phyloP scores from a whole-genome alignment of 2,797 vertebrate genomes.

The Meriones psammophilus region DNA sequence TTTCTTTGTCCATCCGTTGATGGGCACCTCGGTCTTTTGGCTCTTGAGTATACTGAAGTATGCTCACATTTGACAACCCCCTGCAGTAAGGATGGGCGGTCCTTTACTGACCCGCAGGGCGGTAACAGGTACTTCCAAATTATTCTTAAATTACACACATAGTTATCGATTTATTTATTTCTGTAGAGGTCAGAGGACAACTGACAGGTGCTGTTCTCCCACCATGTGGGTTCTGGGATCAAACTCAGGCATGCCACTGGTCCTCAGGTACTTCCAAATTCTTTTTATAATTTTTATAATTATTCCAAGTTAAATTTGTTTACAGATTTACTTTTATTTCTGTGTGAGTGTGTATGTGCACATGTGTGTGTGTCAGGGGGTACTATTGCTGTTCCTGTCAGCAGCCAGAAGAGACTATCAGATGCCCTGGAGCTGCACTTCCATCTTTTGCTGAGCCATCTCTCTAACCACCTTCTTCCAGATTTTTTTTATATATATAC shows the following conservation, averaged over 20 bases:
- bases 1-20: background rate
- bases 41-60: background rate
- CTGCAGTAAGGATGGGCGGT: background rate
- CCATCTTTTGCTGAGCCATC: background rate
- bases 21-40: background rate
- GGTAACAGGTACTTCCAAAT: background rate
- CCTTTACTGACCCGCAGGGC: background rate
- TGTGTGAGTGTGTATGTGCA: background rate
- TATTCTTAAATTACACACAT: too few relatives aligned
- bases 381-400: background rate
- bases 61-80: background rate
- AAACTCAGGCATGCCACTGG: background rate
- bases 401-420: background rate
- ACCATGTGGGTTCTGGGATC: background rate
- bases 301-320: background rate
- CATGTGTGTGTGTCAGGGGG: background rate
- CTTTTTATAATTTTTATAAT: background rate
- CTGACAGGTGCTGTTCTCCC: background rate
- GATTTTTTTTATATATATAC: background rate
- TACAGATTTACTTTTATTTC: background rate
- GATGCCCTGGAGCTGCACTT: background rate
- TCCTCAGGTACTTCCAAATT: background rate
- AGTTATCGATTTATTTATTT: background rate
- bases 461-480: background rate
- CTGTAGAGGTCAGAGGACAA: background rate